Conservation (phyloP, 2,113 vertebrate genomes). For the Aplodontia rufa region DNA sequence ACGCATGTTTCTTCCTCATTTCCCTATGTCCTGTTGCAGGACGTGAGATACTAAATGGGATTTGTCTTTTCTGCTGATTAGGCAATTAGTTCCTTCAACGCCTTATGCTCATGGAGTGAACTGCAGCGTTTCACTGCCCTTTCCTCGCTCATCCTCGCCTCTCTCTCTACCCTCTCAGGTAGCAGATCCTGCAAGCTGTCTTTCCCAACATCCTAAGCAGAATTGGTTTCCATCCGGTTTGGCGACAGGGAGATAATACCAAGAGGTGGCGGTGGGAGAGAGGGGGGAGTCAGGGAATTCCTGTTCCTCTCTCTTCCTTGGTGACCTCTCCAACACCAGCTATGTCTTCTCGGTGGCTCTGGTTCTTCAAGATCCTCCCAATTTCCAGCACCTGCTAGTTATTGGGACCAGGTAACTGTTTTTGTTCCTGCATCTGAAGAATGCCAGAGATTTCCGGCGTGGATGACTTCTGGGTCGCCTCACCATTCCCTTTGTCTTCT, state of each 20-base stretch:
- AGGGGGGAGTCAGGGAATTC: neutral
- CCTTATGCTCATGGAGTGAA: no score
- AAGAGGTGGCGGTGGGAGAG: neutral
- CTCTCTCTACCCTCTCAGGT: neutral
- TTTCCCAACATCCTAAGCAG: no score
- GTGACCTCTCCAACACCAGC: no score
- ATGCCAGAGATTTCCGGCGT: neutral
- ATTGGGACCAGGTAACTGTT: neutral
- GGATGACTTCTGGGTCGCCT: neutral
- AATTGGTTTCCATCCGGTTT: neutral
- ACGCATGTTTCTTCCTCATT: neutral
- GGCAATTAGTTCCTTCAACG: neutral
- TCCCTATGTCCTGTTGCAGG: neutral
- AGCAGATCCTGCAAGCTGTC: neutral
- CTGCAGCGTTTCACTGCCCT: neutral
- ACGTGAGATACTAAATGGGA: neutral
- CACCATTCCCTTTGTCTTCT: neutral
- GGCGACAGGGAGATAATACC: neutral
- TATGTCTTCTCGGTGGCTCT: neutral
- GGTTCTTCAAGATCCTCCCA: neutral
- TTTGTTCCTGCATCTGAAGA: neutral
- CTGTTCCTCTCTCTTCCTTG: neutral
- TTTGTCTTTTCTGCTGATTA: neutral
- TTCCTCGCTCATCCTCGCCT: neutral
- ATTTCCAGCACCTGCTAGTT: neutral